Evolutionary conservation across 2,797 vertebrate genomes (phyloP).

Genomic region (Anisognathus igniventris): DNA sequence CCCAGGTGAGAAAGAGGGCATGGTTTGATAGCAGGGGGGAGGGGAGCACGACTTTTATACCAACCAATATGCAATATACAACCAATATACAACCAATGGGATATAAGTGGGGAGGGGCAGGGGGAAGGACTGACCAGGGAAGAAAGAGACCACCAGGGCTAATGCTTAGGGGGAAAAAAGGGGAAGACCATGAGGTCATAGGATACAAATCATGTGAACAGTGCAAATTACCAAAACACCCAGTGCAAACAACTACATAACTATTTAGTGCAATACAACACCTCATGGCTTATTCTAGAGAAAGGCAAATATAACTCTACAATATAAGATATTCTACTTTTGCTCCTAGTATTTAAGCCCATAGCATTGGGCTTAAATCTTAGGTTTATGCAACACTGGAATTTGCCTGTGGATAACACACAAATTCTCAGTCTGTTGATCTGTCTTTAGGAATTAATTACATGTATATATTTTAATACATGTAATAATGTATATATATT

Average conservation of each 20-base stretch:
- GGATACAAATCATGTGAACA: no score
- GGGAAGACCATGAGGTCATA: no score
- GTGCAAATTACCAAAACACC: no score
- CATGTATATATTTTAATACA: no score
- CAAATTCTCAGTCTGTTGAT: neutral
- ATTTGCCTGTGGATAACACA: neutral
- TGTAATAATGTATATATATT: no score
- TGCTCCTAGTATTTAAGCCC: neutral
- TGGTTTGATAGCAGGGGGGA: neutral
- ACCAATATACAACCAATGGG: no score
- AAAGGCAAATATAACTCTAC: neutral
- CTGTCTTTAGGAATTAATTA: neutral
- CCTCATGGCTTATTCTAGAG: neutral
- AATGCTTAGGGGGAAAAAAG: no score
- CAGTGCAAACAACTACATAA: no score
- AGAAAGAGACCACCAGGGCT: no score
- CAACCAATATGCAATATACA: no score
- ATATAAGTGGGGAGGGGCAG: no score
- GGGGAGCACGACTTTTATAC: neutral
- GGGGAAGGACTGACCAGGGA: no score
- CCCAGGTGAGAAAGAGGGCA: neutral
- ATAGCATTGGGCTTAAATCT: neutral
- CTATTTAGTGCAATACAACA: neutral
- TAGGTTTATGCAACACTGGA: neutral
- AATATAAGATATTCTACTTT: neutral